Conservation (phyloP, 2,888 invertebrate species). For the Rhamphomyia laevipes region DNA sequence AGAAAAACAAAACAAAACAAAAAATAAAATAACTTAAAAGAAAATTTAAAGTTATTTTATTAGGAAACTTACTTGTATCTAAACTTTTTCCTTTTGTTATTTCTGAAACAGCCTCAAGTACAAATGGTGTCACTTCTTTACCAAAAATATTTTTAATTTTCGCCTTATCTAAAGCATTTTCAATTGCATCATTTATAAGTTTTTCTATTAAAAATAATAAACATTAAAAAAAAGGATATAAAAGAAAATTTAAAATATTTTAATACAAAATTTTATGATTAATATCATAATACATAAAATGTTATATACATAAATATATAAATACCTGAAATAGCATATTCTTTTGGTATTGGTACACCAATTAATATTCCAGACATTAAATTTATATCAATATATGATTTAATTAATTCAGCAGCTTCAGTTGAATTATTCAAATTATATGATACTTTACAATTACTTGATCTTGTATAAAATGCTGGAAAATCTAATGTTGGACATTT, state of each 20-base stretch:
- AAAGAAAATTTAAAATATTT: no score
- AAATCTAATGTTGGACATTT: constrained; percentile 56
- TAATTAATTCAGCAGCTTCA: constrained; percentile 65
- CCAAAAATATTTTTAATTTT: constrained; percentile 52
- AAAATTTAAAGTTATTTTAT: background rate
- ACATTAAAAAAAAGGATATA: no score
- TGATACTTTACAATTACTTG: constrained; percentile 62
- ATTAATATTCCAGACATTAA: constrained; percentile 67
- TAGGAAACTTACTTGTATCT: constrained; percentile 55
- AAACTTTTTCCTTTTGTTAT: constrained; percentile 77
- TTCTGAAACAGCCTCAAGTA: constrained; percentile 63
- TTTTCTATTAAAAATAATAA: no score
- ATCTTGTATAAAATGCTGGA: constrained; percentile 85
- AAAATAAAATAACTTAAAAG: background rate
- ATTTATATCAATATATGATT: constrained; percentile 41
- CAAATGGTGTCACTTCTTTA: constrained; percentile 86
- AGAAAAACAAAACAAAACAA: background rate
- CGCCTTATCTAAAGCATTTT: constrained; percentile 53
- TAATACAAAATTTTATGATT: no score
- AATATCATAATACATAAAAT: no score
- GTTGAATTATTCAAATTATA: constrained; percentile 48
- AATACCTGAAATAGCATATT: constrained; percentile 51
- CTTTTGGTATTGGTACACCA: constrained; percentile 79
- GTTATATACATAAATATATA: constrained; percentile 8
- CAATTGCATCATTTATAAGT: constrained; percentile 57